Base-by-base conservation (phyloP, 2,113 vertebrate genomes). In the Semnornis frantzii region DNA sequence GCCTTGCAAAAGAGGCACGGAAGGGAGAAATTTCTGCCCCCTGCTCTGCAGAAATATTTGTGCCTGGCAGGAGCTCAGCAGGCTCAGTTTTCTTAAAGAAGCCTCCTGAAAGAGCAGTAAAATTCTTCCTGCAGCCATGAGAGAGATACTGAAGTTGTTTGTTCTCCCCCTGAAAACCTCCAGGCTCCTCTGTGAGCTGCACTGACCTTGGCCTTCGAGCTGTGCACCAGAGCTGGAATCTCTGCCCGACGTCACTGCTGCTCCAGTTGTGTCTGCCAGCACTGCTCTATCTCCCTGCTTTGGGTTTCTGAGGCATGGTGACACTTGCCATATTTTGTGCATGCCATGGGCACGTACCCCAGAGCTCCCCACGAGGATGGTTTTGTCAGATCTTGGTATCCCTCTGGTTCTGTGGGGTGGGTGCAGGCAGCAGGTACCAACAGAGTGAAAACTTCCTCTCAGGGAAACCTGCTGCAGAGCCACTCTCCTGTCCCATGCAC, bases 251-350 rank as follows among this genome's bases (percentile, higher is more conserved):
- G 85, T 96, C 83, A 33, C 37, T 30, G 27, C 25, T n/a, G 25
- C 83, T 25, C 18, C 89, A 81, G 94, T 96, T 97, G 70, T 96
- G 91, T 97, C 95, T 97, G 94, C 27, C 86, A 14, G 17, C 2
- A 18, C 44, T 0, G 1, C 4, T 13, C 82, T 97, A 90, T 97
- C 92, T 44, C 66, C 42, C 57, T 72, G 93, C 93, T 68, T 63
- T 57, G 93, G 66, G 62, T 85, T 83, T 83, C 30, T 28, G 59
- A 89, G 87, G 16, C 52, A 8, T 4, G 0, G 17, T 72, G 74
- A 75, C 85, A 33, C 72, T 92, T 70, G 52, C 65, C 69, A 57
- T 9, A n/a, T 5, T 74, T 80, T 9, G n/a, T 14, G 39, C 52
- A 58, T 27, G 16, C 94, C 33, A 30, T 2, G 4, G n/a, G 12